These are phyloP conservation scores for Oophaga pumilio DNA, from an alignment of 2,113 vertebrate species.

Conservation along the genomic window DNA sequence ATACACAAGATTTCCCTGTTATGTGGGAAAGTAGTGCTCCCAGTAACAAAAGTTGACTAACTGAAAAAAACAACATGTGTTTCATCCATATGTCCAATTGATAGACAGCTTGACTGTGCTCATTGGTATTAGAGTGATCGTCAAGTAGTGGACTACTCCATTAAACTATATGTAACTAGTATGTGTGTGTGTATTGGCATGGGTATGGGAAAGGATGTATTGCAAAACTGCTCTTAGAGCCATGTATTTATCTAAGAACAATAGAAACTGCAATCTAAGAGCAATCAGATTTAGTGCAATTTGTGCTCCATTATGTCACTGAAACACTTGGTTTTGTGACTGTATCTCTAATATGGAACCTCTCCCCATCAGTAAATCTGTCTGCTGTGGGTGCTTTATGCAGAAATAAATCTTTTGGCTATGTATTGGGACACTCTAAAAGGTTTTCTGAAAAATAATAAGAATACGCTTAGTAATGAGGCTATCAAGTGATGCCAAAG, in stretches of 20 bases:
- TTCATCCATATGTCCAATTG: no score
- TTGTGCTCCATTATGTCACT: not conserved
- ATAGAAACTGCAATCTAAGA: conserved; percentile 9
- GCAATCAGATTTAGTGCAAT: not conserved
- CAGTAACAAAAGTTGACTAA: no score
- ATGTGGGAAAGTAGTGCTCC: no score
- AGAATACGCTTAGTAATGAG: conserved; percentile 22
- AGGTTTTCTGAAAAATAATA: conserved; percentile 49
- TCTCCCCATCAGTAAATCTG: conserved; percentile 35
- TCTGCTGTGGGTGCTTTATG: not conserved
- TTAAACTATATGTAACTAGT: not conserved
- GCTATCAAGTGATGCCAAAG: conserved; percentile 11
- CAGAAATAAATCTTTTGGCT: conserved; percentile 39
- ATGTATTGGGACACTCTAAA: conserved; percentile 45
- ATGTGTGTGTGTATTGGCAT: not conserved
- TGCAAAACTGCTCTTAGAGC: not conserved
- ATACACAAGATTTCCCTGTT: no score
- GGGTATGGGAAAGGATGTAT: not conserved
- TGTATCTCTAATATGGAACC: conserved; percentile 1
- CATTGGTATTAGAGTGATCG: not conserved
- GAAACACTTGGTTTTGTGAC: conserved; percentile 11
- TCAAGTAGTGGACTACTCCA: no score
- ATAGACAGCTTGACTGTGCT: not conserved
- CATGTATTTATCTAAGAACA: not conserved
- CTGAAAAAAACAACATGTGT: no score